Conservation (phyloP, 1,140 invertebrate genomes). For the Drosophila tristis region DNA sequence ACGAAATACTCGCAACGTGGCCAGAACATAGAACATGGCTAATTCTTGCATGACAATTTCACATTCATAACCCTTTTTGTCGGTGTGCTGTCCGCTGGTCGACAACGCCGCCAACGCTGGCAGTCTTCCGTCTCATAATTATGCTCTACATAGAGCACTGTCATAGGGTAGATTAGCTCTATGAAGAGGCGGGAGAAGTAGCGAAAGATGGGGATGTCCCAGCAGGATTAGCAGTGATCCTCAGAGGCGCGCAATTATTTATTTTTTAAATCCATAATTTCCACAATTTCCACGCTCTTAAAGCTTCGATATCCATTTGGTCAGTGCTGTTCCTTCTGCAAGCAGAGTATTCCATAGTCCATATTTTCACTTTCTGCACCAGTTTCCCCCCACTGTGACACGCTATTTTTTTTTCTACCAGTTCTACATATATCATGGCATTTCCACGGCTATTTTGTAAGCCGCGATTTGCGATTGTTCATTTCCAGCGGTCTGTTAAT, state of each 20-base stretch:
- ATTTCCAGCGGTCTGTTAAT: slow-evolving; percentile 73
- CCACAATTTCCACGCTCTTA: no score
- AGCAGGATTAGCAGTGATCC: no score
- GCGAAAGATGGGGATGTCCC: no score
- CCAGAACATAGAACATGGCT: slow-evolving; percentile 82
- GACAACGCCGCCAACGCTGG: slow-evolving; percentile 26
- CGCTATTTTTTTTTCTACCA: slow-evolving; percentile 23
- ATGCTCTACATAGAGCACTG: slow-evolving; percentile 38
- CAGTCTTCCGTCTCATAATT: slow-evolving; percentile 75
- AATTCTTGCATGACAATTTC: slow-evolving; percentile 84
- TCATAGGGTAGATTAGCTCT: neutral
- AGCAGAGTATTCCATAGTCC: slow-evolving; percentile 2
- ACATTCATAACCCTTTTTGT: slow-evolving; percentile 83
- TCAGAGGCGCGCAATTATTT: no score
- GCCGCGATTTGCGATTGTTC: slow-evolving; percentile 76
- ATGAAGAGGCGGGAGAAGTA: neutral
- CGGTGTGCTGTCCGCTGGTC: slow-evolving; percentile 47
- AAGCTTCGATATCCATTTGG: no score
- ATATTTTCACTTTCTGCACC: neutral
- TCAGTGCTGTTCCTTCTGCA: no score
- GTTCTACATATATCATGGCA: slow-evolving; percentile 44
- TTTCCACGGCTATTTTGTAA: slow-evolving; percentile 64
- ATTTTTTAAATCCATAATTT: no score
- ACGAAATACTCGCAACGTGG: slow-evolving; percentile 66
- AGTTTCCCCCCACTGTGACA: slow-evolving; percentile 24